These are phyloP conservation scores for Lateolabrax maculatus DNA, from an alignment of 2,797 vertebrate genomes.

Conservation along the genomic window DNA sequence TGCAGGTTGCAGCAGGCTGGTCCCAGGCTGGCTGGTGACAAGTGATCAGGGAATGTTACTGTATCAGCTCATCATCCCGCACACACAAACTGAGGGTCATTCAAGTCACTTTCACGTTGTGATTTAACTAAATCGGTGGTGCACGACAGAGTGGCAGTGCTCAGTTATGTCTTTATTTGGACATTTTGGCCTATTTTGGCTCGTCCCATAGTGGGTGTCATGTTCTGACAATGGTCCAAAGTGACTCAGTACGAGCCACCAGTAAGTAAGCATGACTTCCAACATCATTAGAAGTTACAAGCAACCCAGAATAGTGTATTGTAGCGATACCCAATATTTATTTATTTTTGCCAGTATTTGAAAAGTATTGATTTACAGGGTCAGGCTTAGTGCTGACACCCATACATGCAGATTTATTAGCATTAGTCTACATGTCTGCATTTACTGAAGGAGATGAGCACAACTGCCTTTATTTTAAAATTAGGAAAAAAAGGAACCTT, in stretches of 20 bases:
- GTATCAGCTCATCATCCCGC: slow-evolving; percentile 45
- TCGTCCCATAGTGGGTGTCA: neutral
- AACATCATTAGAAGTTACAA: neutral
- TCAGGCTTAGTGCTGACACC: neutral
- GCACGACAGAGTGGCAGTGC: neutral
- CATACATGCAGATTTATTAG: neutral
- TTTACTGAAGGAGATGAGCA: neutral
- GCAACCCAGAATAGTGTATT: neutral
- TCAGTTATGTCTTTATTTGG: neutral
- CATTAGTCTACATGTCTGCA: neutral
- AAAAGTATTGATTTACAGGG: neutral
- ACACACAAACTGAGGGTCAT: neutral
- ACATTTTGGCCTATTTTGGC: neutral
- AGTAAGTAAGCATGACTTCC: neutral
- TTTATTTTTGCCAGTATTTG: neutral
- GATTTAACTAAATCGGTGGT: neutral
- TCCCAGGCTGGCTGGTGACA: slow-evolving; percentile 60
- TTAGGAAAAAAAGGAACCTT: no score
- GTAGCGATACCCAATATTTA: neutral
- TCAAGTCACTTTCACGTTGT: neutral
- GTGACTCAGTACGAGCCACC: neutral
- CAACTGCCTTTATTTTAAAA: neutral
- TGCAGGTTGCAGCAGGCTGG: slow-evolving; percentile 77
- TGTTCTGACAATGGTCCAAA: neutral
- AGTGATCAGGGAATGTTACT: slow-evolving; percentile 76